Base-by-base conservation (phyloP, 2,113 vertebrate genomes). In the Nymphicus hollandicus region DNA sequence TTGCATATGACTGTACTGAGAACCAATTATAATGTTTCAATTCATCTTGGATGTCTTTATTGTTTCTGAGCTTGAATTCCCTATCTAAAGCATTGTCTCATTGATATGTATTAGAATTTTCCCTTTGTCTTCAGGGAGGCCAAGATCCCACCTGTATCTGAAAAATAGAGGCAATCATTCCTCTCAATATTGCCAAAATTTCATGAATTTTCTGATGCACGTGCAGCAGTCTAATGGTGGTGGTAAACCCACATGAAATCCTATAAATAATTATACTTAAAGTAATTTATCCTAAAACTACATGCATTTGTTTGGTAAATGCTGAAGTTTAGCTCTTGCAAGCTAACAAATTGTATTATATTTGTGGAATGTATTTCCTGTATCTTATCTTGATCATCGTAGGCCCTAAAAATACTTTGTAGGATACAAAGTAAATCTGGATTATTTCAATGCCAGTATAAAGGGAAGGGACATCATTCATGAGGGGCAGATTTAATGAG, bases 401-500 rank as follows among this genome's bases (percentile, higher is more conserved):
- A 85, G 17, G n/a, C 31, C 13, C 63, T 86, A 90, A 94, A 96
- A 91, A 90, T 80, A 88, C 66, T 83, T 73, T 18, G 46, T 55
- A 29, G 61, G 81, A 73, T 68, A 74, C 49, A 78, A 92, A 93
- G 52, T 93, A 77, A 93, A 87, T 84, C 58, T 88, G 78, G 22
- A 69, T 92, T 94, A 90, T 96, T 96, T 82, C 31, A 86, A 35
- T 91, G 55, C 76, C 39, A 90, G 47, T 79, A 55, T 87, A 89
- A 91, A 86, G 68, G 70, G 43, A 94, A 88, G 22, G 71, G 91
- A 66, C 70, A 70, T 92, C 31, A 80, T 72, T 95, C 72, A 74
- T 46, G 58, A 77, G 72, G 85, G 63, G 15, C 79, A 71, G 23
- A 14, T 53, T 94, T 88, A 95, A 91, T 24, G 14, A 93, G 43